phyloP scores from a whole-genome alignment of 2,797 vertebrate genomes.

The Molothrus ater region DNA sequence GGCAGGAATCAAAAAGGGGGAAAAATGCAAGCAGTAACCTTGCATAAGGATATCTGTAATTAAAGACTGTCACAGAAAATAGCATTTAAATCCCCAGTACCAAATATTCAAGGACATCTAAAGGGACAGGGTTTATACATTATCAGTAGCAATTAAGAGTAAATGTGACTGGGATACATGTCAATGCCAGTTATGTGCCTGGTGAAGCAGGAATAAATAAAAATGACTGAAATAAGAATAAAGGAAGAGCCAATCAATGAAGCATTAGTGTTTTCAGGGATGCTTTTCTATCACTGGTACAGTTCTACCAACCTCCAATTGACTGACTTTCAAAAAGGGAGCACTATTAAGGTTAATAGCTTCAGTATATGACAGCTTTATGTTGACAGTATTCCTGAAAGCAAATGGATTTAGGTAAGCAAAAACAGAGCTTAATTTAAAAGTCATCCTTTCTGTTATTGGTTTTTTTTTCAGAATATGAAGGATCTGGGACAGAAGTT shows the following conservation, averaged over 20 bases:
- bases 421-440: not conserved
- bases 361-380: not conserved
- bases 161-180: not conserved
- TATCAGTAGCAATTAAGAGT: conserved; percentile 1
- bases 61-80: not conserved
- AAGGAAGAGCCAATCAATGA: not conserved
- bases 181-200: not conserved
- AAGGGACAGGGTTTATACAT: not conserved
- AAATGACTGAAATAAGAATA: not conserved
- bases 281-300: not conserved
- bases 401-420: not conserved
- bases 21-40: not conserved
- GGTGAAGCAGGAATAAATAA: not conserved
- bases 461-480: conserved; percentile 78
- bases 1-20: not conserved
- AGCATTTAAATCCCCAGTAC: not conserved
- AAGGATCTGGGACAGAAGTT: conserved; percentile 87
- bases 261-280: not conserved
- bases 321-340: not conserved
- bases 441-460: not conserved
- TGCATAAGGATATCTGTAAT: not conserved
- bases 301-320: not conserved
- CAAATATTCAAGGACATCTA: conserved; percentile 5
- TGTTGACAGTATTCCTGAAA: not conserved
- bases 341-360: not conserved